Evolutionary conservation across 2,113 vertebrate species (phyloP), one percentile per base, ranked within the genome.

Genomic region (Chloroceryle aenea): DNA sequence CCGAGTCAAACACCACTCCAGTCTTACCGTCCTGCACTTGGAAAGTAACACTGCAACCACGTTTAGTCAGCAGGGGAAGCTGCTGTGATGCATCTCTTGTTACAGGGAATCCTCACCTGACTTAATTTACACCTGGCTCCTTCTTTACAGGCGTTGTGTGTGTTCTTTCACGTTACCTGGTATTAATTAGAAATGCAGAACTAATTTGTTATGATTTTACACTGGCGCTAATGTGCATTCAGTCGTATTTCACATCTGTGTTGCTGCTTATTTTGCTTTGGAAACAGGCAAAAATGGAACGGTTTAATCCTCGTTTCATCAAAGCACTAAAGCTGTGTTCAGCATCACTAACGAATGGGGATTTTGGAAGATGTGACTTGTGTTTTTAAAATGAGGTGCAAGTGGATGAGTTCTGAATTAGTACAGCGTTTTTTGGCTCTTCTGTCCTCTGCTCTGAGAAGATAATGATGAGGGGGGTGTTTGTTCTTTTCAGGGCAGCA

Each of bases 401-500:
- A 40, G 29, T 6, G 15, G 68, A 42, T 6, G 75, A 93, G 72
- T 67, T 61, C 1, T 74, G 47, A 67, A 62, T 9, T 13, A 4
- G 3, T n/a, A n/a, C 34, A 43, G 20, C 23, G 50, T 38, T 32
- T 7, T 16, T 22, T 10, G 16, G 36, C 71, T 0, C 64, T 67
- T 45, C 3, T 48, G 55, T 38, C 8, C 6, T 86, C 5, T 4
- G 1, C 20, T 25, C 15, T 42, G 66, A 21, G 10, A 76, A 27
- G 42, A 10, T 92, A 67, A 36, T 3, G 2, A 75, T 27, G 26
- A 26, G 26, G 20, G 6, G 12, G 6, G 3, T 8, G 18, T 77
- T 95, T 93, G 8, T 97, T 89, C 97, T 79, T 97, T 97, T 6
- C 98, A 99, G 99, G 99, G 99, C 97, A 99, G 99, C 98, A 99